Evolutionary conservation across 1,140 invertebrate species (phyloP), one percentile per base, ranked within the genome.

Genomic region (Hyles euphorbiae): DNA sequence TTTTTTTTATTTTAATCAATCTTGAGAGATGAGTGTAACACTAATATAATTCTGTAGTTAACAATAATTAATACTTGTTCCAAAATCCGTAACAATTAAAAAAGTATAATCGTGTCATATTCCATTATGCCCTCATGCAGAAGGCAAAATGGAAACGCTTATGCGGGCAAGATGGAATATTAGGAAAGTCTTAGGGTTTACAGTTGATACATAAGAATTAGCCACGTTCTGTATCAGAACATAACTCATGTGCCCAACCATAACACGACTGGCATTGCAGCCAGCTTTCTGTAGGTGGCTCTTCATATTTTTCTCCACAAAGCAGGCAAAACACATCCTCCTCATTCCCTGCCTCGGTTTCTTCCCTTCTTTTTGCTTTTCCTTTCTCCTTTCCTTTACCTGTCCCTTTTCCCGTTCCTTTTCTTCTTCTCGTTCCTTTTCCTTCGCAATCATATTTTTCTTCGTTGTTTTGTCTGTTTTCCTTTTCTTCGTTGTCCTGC

Each of bases 151-250:
- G 46, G 46, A 48, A 48, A 48, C 22, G 8, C 46, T 48, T 48
- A 22, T 48, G 11, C 46, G 46, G 46, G 46, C 46, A 48, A 48
- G 46, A 48, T 48, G 46, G 46, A 48, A 48, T 48, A 22, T 48
- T 12, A n/a, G 32, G 5, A 22, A 9, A 48, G 32, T 48, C 46
- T 22, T 48, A 11, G n/a, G 32, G 11, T 48, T 48, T 11, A 48
- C 46, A 48, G 46, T 48, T 48, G 11, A 48, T 22, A n/a, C 46
- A 48, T 22, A 48, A 12, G 32, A 9, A 48, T n/a, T 22, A 12
- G 32, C 46, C 46, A 48, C 32, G n/a, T 48, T 48, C 46, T 48
- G 46, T 48, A 48, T 48, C 22, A 22, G 22, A 22, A 22, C 22
- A 22, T 22, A 22, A 22, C 22, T 22, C 22, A 22, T 22, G 22